Evolutionary conservation across 1,140 invertebrate genomes (phyloP).

Genomic region (Camponotus vicinus): DNA sequence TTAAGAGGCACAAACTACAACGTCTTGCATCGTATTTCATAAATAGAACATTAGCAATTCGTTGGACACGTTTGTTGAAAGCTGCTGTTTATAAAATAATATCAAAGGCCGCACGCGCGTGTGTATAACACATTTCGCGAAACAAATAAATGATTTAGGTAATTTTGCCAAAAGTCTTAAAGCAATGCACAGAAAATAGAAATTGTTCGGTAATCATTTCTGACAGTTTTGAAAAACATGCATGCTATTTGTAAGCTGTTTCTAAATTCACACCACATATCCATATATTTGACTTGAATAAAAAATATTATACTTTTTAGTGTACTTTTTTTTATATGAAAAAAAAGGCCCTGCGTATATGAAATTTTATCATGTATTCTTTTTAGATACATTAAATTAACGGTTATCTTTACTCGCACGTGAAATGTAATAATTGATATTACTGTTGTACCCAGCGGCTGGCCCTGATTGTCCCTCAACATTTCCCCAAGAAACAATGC

Average conservation of each 20-base stretch:
- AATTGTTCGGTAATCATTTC: not conserved
- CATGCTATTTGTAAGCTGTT: not conserved
- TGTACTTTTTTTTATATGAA: not conserved
- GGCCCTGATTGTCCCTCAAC: slow-evolving; percentile 68
- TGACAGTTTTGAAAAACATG: not conserved
- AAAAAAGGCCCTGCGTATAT: not conserved
- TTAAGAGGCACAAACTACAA: not conserved
- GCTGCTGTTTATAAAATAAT: slow-evolving; percentile 47
- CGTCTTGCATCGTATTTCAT: not conserved
- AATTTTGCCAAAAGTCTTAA: not conserved
- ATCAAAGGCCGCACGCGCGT: slow-evolving; percentile 6
- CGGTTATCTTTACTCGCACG: not conserved
- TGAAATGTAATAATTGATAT: slow-evolving; percentile 54
- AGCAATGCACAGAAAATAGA: slow-evolving; percentile 4
- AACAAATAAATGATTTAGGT: not conserved
- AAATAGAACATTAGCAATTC: slow-evolving; percentile 29
- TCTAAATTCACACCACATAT: not conserved
- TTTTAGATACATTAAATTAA: not conserved
- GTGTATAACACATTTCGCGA: not conserved
- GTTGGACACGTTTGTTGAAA: slow-evolving; percentile 43
- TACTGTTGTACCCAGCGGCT: slow-evolving; percentile 35
- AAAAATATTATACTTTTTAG: not conserved
- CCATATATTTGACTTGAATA: not conserved
- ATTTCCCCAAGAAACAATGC: slow-evolving; percentile 70
- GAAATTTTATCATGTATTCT: not conserved